Percentiles rank a stretch among this genome's conserved stretches.
phyloP scores from a whole-genome alignment of 2,797 vertebrate genomes.

The Avahi laniger region DNA sequence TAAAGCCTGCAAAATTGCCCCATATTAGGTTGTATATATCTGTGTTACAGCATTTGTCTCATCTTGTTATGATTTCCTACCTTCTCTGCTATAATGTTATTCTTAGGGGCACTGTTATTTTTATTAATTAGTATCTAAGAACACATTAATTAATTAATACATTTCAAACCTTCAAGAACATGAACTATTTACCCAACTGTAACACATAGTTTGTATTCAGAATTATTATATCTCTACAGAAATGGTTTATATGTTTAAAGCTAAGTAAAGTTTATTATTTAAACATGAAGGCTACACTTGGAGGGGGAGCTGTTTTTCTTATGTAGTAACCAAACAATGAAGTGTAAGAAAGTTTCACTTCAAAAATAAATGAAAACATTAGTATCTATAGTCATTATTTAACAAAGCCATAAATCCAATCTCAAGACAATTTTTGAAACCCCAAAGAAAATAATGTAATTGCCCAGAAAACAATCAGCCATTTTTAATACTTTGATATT shows the following conservation, averaged over 20 bases:
- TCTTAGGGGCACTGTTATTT: background rate
- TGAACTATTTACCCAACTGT: background rate
- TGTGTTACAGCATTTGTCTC: background rate
- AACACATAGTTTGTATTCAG: background rate
- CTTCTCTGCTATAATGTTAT: background rate
- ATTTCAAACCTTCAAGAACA: background rate
- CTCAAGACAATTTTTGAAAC: constrained; percentile 79
- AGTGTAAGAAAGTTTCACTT: constrained; percentile 67
- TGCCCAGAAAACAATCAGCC: constrained; percentile 78
- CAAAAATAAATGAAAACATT: constrained; percentile 71
- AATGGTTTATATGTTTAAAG: constrained; percentile 13
- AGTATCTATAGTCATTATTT: constrained; percentile 66
- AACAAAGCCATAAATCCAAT: constrained; percentile 76
- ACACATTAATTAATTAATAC: background rate
- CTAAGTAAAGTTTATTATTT: constrained; percentile 32
- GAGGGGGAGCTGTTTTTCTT: background rate
- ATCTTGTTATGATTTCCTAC: background rate
- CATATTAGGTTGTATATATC: background rate
- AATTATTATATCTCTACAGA: background rate
- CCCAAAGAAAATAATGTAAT: constrained; percentile 77
- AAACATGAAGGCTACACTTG: background rate
- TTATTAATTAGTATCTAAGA: background rate
- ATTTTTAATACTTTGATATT: constrained; percentile 80
- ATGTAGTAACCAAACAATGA: constrained; percentile 60
- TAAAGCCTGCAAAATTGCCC: background rate